Evolutionary conservation across 2,888 invertebrate species (phyloP).

Genomic region (Rhingia rostrata): DNA sequence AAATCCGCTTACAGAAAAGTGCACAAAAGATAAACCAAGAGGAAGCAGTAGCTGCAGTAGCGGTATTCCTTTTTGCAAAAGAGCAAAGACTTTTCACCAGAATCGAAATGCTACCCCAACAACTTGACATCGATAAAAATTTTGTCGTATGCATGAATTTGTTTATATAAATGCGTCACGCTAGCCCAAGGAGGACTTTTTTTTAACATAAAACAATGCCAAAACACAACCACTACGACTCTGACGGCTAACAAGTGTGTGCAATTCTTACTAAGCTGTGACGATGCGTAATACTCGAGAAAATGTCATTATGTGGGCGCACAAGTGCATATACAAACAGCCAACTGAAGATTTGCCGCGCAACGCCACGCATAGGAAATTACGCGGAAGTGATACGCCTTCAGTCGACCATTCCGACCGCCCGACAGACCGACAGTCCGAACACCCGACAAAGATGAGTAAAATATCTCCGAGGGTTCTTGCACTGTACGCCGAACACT

Average conservation of each 20-base stretch:
- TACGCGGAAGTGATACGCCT: slow-evolving; percentile 73
- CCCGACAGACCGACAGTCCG: slow-evolving; percentile 16
- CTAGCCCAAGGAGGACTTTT: slow-evolving; percentile 20
- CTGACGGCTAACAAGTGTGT: slow-evolving; percentile 57
- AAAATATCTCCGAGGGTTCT: slow-evolving; percentile 57
- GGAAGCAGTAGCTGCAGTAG: slow-evolving; percentile 39
- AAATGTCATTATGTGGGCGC: slow-evolving; percentile 68
- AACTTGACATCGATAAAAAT: slow-evolving; percentile 61
- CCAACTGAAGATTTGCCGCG: slow-evolving; percentile 52
- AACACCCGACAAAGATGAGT: slow-evolving; percentile 57
- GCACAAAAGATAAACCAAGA: slow-evolving; percentile 44
- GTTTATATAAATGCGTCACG: background rate
- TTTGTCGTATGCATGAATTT: background rate
- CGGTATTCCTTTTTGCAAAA: slow-evolving; percentile 47
- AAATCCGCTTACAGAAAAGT: slow-evolving; percentile 51
- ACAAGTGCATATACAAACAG: slow-evolving; percentile 41
- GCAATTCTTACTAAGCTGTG: slow-evolving; percentile 45
- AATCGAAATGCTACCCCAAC: slow-evolving; percentile 60
- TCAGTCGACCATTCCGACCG: slow-evolving; percentile 30
- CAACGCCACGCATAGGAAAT: slow-evolving; percentile 69
- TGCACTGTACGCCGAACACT: slow-evolving; percentile 38
- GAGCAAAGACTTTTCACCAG: slow-evolving; percentile 48
- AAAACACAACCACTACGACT: slow-evolving; percentile 10
- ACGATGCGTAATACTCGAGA: slow-evolving; percentile 52
- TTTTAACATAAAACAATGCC: slow-evolving; percentile 5